phyloP scores from a whole-genome alignment of 2,113 vertebrate species.

The Grantiella picta region DNA sequence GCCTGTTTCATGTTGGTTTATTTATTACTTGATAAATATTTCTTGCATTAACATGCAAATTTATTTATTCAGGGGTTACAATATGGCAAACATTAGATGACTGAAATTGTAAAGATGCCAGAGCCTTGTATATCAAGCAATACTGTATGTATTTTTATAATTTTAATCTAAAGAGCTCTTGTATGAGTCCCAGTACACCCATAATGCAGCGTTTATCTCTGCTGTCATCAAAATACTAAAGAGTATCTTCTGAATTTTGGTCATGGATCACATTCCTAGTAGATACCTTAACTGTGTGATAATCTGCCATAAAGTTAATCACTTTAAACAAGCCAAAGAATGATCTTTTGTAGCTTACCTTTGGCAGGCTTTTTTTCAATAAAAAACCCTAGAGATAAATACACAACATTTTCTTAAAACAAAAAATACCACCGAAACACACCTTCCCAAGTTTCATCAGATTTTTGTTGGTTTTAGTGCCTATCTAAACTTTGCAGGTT shows the following conservation, averaged over 20 bases:
- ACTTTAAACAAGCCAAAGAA: background rate
- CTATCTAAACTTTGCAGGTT: fast-evolving
- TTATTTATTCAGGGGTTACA: background rate
- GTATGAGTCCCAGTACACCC: background rate
- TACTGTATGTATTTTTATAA: background rate
- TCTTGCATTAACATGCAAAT: background rate
- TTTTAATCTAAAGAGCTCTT: conserved; percentile 4
- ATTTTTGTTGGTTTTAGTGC: background rate
- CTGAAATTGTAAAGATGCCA: background rate
- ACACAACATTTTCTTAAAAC: fast-evolving
- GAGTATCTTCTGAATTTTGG: background rate
- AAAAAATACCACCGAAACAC: background rate
- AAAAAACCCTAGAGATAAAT: background rate
- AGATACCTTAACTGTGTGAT: background rate
- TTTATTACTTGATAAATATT: background rate
- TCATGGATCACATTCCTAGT: background rate
- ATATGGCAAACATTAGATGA: conserved; percentile 16
- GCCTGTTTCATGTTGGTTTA: background rate
- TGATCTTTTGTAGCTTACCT: background rate
- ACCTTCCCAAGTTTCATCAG: background rate
- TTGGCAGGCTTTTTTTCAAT: background rate
- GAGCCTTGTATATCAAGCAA: background rate
- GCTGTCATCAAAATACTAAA: background rate
- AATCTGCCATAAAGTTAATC: background rate
- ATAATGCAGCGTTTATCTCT: background rate